These are phyloP conservation scores for Chunga burmeisteri DNA, from an alignment of 2,113 vertebrate species.

Conservation along the genomic window DNA sequence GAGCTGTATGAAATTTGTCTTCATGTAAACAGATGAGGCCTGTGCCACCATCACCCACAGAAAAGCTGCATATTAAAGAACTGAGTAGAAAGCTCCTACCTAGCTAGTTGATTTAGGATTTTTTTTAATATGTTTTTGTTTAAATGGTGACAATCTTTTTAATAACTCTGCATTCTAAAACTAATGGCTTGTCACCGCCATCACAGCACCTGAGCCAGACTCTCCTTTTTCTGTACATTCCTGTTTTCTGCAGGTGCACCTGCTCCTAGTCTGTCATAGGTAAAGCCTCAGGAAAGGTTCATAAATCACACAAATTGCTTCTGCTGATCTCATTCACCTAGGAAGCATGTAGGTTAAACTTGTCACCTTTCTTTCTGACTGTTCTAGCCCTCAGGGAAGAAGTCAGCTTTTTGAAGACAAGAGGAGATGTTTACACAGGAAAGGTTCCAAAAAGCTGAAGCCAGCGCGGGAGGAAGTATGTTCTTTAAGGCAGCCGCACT, in stretches of 20 bases:
- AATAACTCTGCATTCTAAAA: not conserved
- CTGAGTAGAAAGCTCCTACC: not conserved
- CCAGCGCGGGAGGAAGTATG: not conserved
- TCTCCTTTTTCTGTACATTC: not conserved
- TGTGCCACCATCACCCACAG: accelerated
- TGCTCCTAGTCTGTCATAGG: not conserved
- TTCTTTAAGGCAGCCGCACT: not conserved
- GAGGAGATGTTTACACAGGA: not conserved
- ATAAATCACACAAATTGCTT: not conserved
- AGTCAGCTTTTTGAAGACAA: slow-evolving; percentile 14
- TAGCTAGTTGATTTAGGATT: not conserved
- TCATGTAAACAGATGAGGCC: not conserved
- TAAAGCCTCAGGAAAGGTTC: not conserved
- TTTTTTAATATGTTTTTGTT: not conserved
- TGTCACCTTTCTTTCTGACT: not conserved
- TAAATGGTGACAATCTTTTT: not conserved
- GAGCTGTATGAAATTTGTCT: not conserved
- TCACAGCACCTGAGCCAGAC: not conserved
- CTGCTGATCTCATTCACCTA: not conserved
- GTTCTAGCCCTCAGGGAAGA: slow-evolving; percentile 34
- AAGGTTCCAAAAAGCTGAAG: slow-evolving; percentile 4
- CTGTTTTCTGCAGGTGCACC: not conserved
- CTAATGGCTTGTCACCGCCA: not conserved
- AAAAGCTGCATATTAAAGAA: not conserved
- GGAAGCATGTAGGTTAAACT: not conserved